Conservation (phyloP, 2,888 invertebrate genomes). For the Gasteruption jaculator region DNA sequence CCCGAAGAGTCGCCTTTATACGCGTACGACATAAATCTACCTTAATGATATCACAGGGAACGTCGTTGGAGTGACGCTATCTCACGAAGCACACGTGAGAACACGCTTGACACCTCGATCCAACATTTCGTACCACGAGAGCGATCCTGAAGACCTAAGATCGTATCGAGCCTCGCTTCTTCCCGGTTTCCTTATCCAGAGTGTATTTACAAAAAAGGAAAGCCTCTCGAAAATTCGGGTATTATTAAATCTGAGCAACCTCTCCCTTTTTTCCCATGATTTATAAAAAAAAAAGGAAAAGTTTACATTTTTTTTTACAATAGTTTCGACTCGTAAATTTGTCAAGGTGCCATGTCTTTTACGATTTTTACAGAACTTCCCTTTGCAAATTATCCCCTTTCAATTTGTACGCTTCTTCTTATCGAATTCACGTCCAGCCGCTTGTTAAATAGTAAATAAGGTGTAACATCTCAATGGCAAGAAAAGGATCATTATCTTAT, state of each 20-base stretch:
- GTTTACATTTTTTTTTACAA: constrained; percentile 17
- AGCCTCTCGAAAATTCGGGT: no score
- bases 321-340: constrained; percentile 42
- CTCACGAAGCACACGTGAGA: constrained; percentile 40
- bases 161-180: no score
- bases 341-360: constrained; percentile 27
- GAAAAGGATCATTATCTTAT: constrained; percentile 18
- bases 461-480: constrained; percentile 26
- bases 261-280: neutral
- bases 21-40: constrained; percentile 41
- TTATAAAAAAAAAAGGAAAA: neutral
- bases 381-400: constrained; percentile 33
- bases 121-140: constrained; percentile 26
- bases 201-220: neutral
- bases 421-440: constrained; percentile 24
- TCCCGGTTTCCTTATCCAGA: no score
- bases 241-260: no score
- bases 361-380: constrained; percentile 21
- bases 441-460: constrained; percentile 32
- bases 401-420: constrained; percentile 34
- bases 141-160: constrained; percentile 31
- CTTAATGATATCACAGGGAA: constrained; percentile 45
- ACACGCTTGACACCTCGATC: constrained; percentile 41
- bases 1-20: constrained; percentile 11
- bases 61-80: constrained; percentile 39